These are phyloP conservation scores for Philopotamus ludificatus DNA, from an alignment of 1,140 invertebrate species.

Conservation along the genomic window DNA sequence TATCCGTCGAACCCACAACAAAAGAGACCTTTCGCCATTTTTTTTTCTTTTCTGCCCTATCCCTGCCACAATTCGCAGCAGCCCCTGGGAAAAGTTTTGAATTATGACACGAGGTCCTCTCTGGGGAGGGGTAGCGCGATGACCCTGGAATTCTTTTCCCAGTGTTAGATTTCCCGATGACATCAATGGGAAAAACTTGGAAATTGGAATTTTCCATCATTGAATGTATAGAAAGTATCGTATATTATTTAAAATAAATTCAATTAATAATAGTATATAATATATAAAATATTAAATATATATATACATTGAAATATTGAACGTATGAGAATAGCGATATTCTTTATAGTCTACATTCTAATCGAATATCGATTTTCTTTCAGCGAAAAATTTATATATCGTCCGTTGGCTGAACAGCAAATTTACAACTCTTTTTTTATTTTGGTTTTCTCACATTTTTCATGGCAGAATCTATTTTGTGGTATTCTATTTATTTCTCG, in stretches of 20 bases:
- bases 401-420: no score
- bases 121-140: not conserved
- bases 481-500: no score
- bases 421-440: no score
- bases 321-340: not conserved
- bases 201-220: not conserved
- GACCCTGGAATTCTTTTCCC: not conserved
- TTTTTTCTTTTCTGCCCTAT: not conserved
- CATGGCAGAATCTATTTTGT: no score
- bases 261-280: not conserved
- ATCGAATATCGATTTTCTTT: slow-evolving; percentile 17
- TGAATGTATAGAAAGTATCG: not conserved
- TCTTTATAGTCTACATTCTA: slow-evolving; percentile 5
- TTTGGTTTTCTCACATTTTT: no score
- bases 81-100: slow-evolving; percentile 5
- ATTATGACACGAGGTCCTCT: slow-evolving; percentile 4
- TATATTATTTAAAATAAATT: no score
- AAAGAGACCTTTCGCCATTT: not conserved
- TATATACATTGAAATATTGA: not conserved
- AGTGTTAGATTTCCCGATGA: not conserved
- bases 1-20: not conserved
- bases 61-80: not conserved
- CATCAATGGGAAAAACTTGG: not conserved
- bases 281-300: not conserved
- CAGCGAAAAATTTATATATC: no score